These are phyloP conservation scores for Endotricha flammealis DNA, from an alignment of 2,888 invertebrate species.

Conservation along the genomic window DNA sequence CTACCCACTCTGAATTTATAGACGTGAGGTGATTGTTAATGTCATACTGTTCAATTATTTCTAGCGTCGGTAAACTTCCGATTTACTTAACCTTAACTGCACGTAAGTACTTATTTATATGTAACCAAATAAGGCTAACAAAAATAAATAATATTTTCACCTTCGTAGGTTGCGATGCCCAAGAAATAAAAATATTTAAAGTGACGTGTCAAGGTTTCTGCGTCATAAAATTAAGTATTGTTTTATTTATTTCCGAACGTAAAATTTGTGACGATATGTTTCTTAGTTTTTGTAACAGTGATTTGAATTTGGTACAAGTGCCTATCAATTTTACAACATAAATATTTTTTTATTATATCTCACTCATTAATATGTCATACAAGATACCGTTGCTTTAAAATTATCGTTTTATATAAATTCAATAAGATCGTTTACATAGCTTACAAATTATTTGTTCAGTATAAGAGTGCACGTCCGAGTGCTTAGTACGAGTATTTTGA, in stretches of 20 bases:
- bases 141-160: slow-evolving; percentile 32
- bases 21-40: neutral
- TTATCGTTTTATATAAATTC: too few species aligned
- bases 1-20: too few species aligned
- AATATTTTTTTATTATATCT: too few species aligned
- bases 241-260: neutral
- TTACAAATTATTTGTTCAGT: too few species aligned
- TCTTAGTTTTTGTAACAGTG: neutral
- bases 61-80: slow-evolving; percentile 2
- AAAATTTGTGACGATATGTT: neutral
- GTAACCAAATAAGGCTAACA: slow-evolving; percentile 21
- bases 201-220: slow-evolving; percentile 27
- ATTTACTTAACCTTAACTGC: slow-evolving; percentile 4
- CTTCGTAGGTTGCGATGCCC: slow-evolving; percentile 28
- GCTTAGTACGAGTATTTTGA: too few species aligned
- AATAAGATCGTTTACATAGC: too few species aligned
- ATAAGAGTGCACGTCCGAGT: too few species aligned
- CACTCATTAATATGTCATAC: too few species aligned
- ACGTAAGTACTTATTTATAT: slow-evolving; percentile 9
- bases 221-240: slow-evolving; percentile 5
- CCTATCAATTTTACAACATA: too few species aligned
- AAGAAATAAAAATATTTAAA: slow-evolving; percentile 22
- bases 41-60: neutral
- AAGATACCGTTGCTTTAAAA: too few species aligned
- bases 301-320: too few species aligned